A percentile compares a stretch with the other conserved stretches of the same genome.
phyloP scores from a whole-genome alignment of 2,888 invertebrate species.

The Halictus ligatus region DNA sequence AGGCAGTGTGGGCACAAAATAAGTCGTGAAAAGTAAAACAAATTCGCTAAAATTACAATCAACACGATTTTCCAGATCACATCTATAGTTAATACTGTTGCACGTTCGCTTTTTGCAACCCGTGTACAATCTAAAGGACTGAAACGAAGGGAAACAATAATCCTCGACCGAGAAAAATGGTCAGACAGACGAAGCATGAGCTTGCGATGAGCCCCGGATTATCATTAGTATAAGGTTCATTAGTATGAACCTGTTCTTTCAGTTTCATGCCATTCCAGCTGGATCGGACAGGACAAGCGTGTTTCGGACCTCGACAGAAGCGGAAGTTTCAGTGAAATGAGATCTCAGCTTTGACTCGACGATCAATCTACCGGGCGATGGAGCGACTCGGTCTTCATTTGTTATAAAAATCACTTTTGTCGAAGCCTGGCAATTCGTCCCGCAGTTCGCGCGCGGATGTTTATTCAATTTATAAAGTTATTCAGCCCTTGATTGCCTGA shows the following conservation, averaged over 20 bases:
- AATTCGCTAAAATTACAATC: conserved; percentile 33
- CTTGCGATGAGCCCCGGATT: background rate
- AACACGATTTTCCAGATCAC: conserved; percentile 23
- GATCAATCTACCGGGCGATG: background rate
- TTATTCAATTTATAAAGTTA: background rate
- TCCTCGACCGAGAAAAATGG: conserved; percentile 10
- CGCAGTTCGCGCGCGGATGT: background rate
- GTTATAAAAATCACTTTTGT: background rate
- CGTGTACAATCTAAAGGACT: conserved; percentile 31
- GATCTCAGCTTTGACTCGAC: conserved; percentile 61
- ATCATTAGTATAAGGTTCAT: background rate
- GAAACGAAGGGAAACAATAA: conserved; percentile 14
- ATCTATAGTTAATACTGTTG: conserved; percentile 56
- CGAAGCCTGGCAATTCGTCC: background rate
- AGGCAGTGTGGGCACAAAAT: conserved; percentile 63
- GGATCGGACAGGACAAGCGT: conserved; percentile 56
- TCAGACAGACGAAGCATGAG: background rate
- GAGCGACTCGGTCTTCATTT: background rate
- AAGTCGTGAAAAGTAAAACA: conserved; percentile 38
- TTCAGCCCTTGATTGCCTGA: background rate
- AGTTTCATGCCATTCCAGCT: conserved; percentile 71
- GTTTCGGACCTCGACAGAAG: conserved; percentile 54
- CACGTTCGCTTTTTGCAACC: conserved; percentile 13
- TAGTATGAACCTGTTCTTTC: conserved; percentile 49
- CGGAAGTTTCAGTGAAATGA: conserved; percentile 62